These are phyloP conservation scores for Archilochus colubris DNA, from an alignment of 2,113 vertebrate genomes.

Conservation along the genomic window DNA sequence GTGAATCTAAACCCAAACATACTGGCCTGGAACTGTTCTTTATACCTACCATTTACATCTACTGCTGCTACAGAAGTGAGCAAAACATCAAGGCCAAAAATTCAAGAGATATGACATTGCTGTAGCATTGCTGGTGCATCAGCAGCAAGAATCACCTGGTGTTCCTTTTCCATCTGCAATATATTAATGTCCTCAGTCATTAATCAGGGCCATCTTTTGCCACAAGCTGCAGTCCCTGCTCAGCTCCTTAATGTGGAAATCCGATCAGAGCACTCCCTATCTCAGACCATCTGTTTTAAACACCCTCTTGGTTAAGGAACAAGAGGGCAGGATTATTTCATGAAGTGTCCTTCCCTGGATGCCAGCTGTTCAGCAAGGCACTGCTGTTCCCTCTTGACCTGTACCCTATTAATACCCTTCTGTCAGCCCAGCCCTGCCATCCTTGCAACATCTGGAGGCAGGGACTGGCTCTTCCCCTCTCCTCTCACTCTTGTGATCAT, in stretches of 20 bases:
- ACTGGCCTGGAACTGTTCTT: not conserved
- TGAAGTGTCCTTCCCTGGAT: not conserved
- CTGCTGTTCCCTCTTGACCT: not conserved
- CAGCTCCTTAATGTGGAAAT: not conserved
- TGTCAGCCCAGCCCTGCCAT: not conserved
- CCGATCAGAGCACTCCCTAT: not conserved
- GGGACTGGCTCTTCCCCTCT: not conserved
- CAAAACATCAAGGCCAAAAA: not conserved
- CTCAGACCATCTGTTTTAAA: not conserved
- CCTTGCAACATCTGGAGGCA: not conserved
- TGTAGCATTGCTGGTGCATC: not conserved
- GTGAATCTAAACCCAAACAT: not conserved
- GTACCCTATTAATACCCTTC: not conserved
- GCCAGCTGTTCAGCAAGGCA: not conserved
- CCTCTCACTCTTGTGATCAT: not conserved
- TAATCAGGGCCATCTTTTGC: not conserved
- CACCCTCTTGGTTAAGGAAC: not conserved
- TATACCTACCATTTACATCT: not conserved
- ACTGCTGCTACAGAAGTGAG: not conserved
- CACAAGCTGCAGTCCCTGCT: not conserved
- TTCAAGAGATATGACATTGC: not conserved
- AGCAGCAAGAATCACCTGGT: not conserved
- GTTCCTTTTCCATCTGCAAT: not conserved
- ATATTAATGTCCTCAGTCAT: not conserved
- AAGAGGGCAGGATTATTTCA: not conserved